Evolutionary conservation across 2,888 invertebrate genomes (phyloP).

Genomic region (Cerceris ruficornis): DNA sequence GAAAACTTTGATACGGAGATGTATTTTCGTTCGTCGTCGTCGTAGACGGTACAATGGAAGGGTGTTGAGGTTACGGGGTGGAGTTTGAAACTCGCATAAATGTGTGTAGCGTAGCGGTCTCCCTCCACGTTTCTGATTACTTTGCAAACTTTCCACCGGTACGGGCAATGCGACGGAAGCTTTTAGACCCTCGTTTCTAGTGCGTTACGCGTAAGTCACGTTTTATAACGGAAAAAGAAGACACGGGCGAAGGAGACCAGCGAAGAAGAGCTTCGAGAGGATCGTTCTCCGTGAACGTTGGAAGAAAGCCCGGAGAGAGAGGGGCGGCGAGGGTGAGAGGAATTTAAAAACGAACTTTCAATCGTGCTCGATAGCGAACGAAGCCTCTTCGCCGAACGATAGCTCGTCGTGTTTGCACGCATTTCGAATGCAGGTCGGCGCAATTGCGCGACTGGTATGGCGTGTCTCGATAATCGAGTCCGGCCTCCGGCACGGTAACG

Average conservation of each 20-base stretch:
- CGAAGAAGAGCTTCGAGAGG: neutral
- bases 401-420: constrained; percentile 36
- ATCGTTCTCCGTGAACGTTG: neutral
- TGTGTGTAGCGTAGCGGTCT: constrained; percentile 49
- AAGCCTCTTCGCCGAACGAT: constrained; percentile 25
- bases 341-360: neutral
- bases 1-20: constrained; percentile 42
- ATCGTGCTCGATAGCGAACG: neutral
- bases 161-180: constrained; percentile 52
- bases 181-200: constrained; percentile 56
- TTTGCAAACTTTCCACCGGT: constrained; percentile 58
- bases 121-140: constrained; percentile 66
- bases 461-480: constrained; percentile 36
- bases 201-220: constrained; percentile 40
- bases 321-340: neutral
- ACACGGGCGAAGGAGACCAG: neutral
- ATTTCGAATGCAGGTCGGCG: constrained; percentile 52
- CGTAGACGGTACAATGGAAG: constrained; percentile 49
- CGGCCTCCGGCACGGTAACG: constrained; percentile 47
- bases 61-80: constrained; percentile 38
- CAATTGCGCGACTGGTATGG: constrained; percentile 48
- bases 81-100: constrained; percentile 64
- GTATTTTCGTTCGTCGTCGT: constrained; percentile 49
- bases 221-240: constrained; percentile 4
- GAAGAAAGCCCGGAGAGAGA: neutral